A percentile compares a stretch with the other conserved stretches of the same genome.
Evolutionary conservation across 2,113 vertebrate species (phyloP).

Genomic region (Cariama cristata): DNA sequence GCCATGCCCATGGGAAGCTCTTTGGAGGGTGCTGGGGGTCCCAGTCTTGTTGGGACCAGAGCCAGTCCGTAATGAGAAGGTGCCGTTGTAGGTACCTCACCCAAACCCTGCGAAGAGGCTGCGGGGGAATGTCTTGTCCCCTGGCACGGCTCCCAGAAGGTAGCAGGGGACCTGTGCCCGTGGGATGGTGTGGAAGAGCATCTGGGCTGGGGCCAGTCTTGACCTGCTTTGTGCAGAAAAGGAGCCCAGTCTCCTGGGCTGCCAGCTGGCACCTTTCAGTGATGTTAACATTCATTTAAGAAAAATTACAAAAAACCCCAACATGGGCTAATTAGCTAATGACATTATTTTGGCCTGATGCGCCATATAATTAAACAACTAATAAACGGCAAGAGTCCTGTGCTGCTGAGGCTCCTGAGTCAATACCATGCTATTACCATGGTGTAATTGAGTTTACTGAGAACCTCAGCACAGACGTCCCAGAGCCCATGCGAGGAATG

Average conservation of each 20-base stretch:
- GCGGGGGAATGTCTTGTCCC: rapidly evolving
- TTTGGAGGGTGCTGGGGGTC: not conserved
- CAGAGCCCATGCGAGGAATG: conserved; percentile 15
- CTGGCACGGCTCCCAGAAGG: rapidly evolving
- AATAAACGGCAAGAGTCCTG: conserved; percentile 65
- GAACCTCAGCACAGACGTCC: conserved; percentile 41
- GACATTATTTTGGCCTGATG: conserved; percentile 70
- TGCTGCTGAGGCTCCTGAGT: conserved; percentile 59
- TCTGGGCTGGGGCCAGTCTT: not conserved
- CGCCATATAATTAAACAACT: conserved; percentile 69
- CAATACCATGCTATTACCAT: conserved; percentile 61
- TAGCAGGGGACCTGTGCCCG: not conserved
- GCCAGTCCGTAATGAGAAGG: not conserved
- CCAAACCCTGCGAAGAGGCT: not conserved
- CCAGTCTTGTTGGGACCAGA: rapidly evolving
- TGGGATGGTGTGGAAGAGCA: not conserved
- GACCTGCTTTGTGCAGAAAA: not conserved
- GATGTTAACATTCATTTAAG: conserved; percentile 45
- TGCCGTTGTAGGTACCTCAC: not conserved
- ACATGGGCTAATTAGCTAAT: conserved; percentile 64
- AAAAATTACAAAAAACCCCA: conserved; percentile 51
- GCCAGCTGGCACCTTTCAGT: not conserved
- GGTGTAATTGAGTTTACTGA: conserved; percentile 63
- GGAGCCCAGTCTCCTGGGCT: not conserved
- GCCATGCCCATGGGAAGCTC: rapidly evolving